Evolutionary conservation across 2,797 vertebrate species (phyloP).

Genomic region (Bufotes viridis): DNA sequence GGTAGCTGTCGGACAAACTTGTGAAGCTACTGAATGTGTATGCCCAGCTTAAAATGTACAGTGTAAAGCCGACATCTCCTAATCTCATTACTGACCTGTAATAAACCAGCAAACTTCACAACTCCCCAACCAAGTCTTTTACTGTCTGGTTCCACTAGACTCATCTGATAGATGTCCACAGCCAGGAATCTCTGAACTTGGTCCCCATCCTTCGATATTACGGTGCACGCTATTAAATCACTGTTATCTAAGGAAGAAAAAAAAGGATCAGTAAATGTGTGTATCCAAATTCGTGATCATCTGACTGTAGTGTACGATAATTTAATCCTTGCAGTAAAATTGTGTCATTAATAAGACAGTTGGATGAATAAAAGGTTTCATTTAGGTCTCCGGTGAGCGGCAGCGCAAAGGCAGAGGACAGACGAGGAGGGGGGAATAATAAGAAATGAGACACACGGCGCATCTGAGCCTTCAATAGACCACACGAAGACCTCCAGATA

Average conservation of each 20-base stretch:
- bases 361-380: background rate
- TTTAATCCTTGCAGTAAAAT: background rate
- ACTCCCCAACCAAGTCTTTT: slow-evolving; percentile 97
- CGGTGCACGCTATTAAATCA: slow-evolving; percentile 95
- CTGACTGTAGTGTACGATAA: background rate
- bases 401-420: background rate
- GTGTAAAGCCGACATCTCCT: background rate
- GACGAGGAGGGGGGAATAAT: no score
- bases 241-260: slow-evolving; percentile 86
- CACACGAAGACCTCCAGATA: background rate
- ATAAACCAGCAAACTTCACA: slow-evolving; percentile 95
- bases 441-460: background rate
- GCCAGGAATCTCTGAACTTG: slow-evolving; percentile 95
- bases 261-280: background rate
- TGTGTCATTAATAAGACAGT: background rate
- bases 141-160: slow-evolving; percentile 92
- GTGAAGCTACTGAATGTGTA: no score
- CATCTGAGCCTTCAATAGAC: background rate
- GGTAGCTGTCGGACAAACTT: no score
- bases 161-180: slow-evolving; percentile 98
- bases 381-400: background rate
- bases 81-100: slow-evolving; percentile 80
- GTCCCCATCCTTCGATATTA: slow-evolving; percentile 90
- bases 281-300: background rate
- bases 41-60: background rate